A percentile compares a stretch with the other conserved stretches of the same genome.
Evolutionary conservation across 1,140 invertebrate genomes (phyloP).

Genomic region (Dermatophagoides farinae): DNA sequence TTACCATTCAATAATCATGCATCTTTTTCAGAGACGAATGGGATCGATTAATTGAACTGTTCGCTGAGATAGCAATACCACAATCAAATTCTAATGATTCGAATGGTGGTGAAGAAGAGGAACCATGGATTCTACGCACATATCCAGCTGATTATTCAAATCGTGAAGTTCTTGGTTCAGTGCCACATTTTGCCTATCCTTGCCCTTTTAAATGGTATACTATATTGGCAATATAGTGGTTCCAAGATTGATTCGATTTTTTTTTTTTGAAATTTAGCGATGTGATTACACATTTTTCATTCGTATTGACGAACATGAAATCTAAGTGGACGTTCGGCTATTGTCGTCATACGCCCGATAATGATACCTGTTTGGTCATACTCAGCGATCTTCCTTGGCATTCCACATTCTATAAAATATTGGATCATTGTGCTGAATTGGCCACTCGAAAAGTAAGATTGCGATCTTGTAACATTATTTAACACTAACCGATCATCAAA

Average conservation of each 20-base stretch:
- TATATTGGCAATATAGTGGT: background rate
- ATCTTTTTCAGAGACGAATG: background rate
- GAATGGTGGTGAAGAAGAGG: background rate
- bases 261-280: slow-evolving; percentile 32
- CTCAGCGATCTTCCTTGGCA: slow-evolving; percentile 65
- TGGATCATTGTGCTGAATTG: slow-evolving; percentile 29
- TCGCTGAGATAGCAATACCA: background rate
- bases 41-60: slow-evolving; percentile 2
- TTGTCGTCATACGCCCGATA: slow-evolving; percentile 67
- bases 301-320: slow-evolving; percentile 75
- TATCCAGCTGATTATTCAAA: slow-evolving; percentile 51
- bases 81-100: background rate
- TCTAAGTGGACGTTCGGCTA: slow-evolving; percentile 91
- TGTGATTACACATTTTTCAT: slow-evolving; percentile 63
- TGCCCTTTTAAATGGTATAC: slow-evolving; percentile 53
- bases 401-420: slow-evolving; percentile 66
- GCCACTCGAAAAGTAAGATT: slow-evolving; percentile 18
- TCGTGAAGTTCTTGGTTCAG: slow-evolving; percentile 47
- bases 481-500: background rate
- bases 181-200: slow-evolving; percentile 64
- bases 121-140: slow-evolving; percentile 50
- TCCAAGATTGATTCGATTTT: slow-evolving; percentile 13
- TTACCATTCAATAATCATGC: background rate
- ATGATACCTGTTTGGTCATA: slow-evolving; percentile 19
- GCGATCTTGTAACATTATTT: slow-evolving; percentile 5